A percentile compares a stretch with the other conserved stretches of the same genome.
Conservation (phyloP, 1,140 invertebrate species). For the Diachasmimorpha longicaudata region DNA sequence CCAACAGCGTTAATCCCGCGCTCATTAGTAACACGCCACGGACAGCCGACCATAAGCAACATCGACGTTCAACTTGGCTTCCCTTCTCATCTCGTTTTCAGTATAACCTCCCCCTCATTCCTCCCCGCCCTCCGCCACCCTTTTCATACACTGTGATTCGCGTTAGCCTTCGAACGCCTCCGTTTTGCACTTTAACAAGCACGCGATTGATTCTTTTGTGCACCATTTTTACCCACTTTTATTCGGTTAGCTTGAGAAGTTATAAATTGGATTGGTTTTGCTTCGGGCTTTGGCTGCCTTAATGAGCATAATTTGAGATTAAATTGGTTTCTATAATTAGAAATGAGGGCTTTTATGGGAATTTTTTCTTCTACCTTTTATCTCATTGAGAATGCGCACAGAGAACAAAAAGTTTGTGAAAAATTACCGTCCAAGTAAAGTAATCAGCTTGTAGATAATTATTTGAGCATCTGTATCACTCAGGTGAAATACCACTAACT, state of each 20-base stretch:
- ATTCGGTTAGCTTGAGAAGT: neutral
- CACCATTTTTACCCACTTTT: neutral
- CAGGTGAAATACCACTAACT: no score
- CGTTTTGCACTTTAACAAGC: conserved; percentile 9
- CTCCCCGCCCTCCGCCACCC: neutral
- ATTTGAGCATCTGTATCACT: no score
- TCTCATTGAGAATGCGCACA: no score
- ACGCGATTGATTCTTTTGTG: conserved; percentile 8
- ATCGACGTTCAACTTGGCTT: conserved; percentile 18
- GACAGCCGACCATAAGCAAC: conserved; percentile 37
- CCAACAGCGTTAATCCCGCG: conserved; percentile 36
- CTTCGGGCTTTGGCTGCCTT: neutral
- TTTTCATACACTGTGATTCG: conserved; percentile 10
- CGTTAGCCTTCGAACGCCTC: conserved; percentile 6
- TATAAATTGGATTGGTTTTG: neutral
- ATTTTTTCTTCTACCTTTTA: no score
- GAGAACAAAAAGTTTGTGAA: no score
- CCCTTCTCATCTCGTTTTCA: neutral
- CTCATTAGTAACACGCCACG: conserved; percentile 44
- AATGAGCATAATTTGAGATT: neutral
- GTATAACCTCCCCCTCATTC: neutral
- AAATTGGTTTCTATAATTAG: neutral
- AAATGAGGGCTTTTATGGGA: neutral
- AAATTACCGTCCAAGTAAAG: no score
- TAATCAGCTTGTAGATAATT: no score